Conservation (phyloP, 2,797 vertebrate species). For the Acanthis flammea region DNA sequence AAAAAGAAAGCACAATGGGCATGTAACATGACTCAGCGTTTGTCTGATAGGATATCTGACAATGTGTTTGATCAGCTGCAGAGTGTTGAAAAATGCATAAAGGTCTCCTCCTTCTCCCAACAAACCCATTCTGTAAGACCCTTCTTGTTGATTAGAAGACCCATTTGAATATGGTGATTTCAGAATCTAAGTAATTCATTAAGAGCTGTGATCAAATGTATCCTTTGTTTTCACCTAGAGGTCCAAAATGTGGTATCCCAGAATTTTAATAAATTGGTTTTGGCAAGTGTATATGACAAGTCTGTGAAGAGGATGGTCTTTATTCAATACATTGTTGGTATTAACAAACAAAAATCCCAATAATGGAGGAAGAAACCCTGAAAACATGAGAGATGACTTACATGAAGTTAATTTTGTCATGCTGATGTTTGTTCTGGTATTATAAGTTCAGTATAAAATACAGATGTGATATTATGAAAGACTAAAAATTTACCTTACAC, state of each 20-base stretch:
- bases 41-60: not conserved
- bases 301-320: not conserved
- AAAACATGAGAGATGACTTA: not conserved
- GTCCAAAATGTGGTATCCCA: not conserved
- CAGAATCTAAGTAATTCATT: not conserved
- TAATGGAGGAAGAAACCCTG: accelerated
- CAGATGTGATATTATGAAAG: not conserved
- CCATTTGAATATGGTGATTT: not conserved
- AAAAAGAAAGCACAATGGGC: not conserved
- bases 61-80: not conserved
- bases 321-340: not conserved
- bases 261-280: not conserved
- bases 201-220: not conserved
- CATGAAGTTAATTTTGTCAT: not conserved
- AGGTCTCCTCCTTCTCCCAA: not conserved
- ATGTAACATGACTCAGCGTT: not conserved
- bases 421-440: not conserved
- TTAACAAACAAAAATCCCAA: not conserved
- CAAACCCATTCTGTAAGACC: not conserved
- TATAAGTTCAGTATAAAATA: not conserved
- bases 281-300: not conserved
- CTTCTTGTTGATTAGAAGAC: not conserved
- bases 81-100: not conserved
- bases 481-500: not conserved
- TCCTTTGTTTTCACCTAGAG: not conserved